phyloP scores from a whole-genome alignment of 2,888 invertebrate species.

The Trissoscelio sp. region DNA sequence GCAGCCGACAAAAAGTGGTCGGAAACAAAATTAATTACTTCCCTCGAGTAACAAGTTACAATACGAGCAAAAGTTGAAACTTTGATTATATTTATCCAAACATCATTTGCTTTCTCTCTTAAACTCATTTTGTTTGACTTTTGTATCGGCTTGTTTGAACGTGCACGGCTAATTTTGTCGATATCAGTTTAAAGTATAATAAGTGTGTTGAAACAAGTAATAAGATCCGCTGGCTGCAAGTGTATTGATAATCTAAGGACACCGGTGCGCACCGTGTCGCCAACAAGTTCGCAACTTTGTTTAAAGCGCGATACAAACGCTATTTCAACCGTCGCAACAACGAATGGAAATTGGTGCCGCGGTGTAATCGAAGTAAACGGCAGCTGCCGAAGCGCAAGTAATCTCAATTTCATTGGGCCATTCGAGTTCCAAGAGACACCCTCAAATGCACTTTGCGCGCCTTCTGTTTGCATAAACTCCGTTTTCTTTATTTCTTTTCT shows the following conservation, averaged over 20 bases:
- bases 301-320: slow-evolving; percentile 59
- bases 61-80: slow-evolving; percentile 8
- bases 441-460: slow-evolving; percentile 37
- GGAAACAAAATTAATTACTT: background rate
- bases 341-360: slow-evolving; percentile 57
- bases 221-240: slow-evolving; percentile 35
- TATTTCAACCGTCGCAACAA: slow-evolving; percentile 40
- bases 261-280: slow-evolving; percentile 22
- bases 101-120: slow-evolving; percentile 4
- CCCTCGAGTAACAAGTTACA: background rate
- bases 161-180: slow-evolving; percentile 20
- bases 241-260: slow-evolving; percentile 57
- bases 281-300: slow-evolving; percentile 59
- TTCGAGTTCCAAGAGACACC: slow-evolving; percentile 36
- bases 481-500: slow-evolving; percentile 30
- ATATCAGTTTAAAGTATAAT: slow-evolving; percentile 46
- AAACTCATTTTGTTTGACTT: slow-evolving; percentile 23
- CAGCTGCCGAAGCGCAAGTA: slow-evolving; percentile 61
- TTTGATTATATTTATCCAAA: slow-evolving; percentile 16
- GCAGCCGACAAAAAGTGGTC: background rate
- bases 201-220: slow-evolving; percentile 45
- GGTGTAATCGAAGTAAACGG: slow-evolving; percentile 62
- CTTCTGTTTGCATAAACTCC: slow-evolving; percentile 37
- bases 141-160: background rate
- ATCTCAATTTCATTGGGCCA: slow-evolving; percentile 61